phyloP scores from a whole-genome alignment of 2,888 invertebrate genomes.

The Acanthosepion lycidas region DNA sequence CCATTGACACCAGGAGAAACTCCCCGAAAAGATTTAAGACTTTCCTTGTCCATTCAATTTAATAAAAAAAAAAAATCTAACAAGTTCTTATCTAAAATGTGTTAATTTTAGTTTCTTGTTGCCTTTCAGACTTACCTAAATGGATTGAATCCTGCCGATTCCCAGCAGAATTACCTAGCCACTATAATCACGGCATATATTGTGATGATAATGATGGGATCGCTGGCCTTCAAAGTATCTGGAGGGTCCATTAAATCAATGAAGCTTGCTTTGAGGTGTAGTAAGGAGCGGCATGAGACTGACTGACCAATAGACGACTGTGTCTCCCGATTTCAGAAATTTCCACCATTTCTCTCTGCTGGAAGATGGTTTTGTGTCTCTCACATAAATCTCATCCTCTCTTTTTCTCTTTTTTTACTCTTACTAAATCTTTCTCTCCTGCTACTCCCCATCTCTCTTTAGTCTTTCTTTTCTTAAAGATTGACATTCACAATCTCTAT shows the following conservation, averaged over 20 bases:
- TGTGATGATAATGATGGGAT: slow-evolving; percentile 62
- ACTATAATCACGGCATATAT: slow-evolving; percentile 68
- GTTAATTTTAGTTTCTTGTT: background rate
- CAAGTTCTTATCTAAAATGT: background rate
- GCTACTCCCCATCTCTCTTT: background rate
- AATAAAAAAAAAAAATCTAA: too few species aligned
- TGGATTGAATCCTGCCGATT: slow-evolving; percentile 57
- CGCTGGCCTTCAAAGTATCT: slow-evolving; percentile 66
- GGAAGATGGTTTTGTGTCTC: background rate
- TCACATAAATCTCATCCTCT: background rate
- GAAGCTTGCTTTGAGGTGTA: slow-evolving; percentile 55
- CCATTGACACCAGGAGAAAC: too few species aligned
- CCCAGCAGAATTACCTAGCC: slow-evolving; percentile 63
- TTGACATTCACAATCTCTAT: background rate
- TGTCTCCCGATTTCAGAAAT: background rate
- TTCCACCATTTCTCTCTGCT: background rate
- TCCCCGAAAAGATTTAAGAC: too few species aligned
- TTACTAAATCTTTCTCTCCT: background rate
- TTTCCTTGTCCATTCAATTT: too few species aligned
- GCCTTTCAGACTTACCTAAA: slow-evolving; percentile 70
- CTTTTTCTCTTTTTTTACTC: background rate
- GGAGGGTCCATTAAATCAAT: slow-evolving; percentile 69
- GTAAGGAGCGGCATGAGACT: slow-evolving; percentile 59
- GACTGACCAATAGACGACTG: slow-evolving; percentile 52
- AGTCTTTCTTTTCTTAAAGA: background rate